Conservation (phyloP, 2,797 vertebrate genomes). For the Dromococcyx pavoninus region DNA sequence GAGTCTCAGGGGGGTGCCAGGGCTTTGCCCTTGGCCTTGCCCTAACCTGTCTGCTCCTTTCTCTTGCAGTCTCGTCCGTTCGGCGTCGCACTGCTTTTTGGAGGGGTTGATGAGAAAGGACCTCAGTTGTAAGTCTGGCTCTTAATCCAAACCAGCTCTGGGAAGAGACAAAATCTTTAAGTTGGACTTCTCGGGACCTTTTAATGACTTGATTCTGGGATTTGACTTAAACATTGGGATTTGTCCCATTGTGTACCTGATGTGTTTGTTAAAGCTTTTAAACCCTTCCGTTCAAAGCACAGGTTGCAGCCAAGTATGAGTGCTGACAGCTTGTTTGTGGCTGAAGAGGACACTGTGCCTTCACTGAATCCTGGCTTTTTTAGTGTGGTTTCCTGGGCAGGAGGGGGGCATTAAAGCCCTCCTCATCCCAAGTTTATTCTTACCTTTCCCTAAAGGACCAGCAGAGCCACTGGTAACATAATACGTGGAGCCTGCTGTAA, state of each 20-base stretch:
- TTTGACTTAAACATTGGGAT: not conserved
- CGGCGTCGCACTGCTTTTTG: slow-evolving; percentile 94
- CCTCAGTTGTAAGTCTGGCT: slow-evolving; percentile 89
- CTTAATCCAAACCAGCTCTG: not conserved
- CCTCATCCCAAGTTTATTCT: not conserved
- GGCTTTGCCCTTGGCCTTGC: not conserved
- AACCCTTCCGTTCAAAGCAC: not conserved
- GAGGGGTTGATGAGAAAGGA: slow-evolving; percentile 97
- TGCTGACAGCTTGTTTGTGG: not conserved
- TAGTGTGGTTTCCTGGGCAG: not conserved
- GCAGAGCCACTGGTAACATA: slow-evolving; percentile 40
- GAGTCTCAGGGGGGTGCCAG: not conserved
- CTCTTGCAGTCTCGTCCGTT: slow-evolving; percentile 91
- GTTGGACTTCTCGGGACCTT: not conserved
- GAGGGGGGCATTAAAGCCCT: not conserved
- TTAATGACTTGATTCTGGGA: not conserved
- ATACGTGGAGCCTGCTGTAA: not conserved
- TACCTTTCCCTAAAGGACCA: slow-evolving; percentile 23
- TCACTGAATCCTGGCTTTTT: not conserved
- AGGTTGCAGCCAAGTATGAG: too few relatives aligned
- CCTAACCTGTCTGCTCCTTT: not conserved
- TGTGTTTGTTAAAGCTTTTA: not conserved
- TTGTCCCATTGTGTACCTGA: not conserved
- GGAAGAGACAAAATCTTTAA: not conserved
- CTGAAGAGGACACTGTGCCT: not conserved